Evolutionary conservation across 2,888 invertebrate genomes (phyloP), one percentile per base, ranked within the genome.

Genomic region (Brachyptera risi): DNA sequence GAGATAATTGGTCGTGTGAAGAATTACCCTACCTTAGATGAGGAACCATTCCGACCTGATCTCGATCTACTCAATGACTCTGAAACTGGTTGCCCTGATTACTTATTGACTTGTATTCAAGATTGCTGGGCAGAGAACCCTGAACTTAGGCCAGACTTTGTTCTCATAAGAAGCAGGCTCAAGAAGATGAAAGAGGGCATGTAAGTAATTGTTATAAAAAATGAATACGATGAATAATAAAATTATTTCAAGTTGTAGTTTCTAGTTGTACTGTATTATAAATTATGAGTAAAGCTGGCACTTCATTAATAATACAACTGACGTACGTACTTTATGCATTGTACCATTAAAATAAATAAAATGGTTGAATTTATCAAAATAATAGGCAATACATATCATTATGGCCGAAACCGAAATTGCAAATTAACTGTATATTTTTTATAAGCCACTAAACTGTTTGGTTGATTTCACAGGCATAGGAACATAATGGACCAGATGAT

Each of bases 401-500:
- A n/a, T n/a, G n/a, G n/a, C n/a, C n/a, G n/a, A n/a, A n/a, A n/a
- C n/a, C n/a, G n/a, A n/a, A n/a, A n/a, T n/a, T n/a, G n/a, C n/a
- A n/a, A n/a, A n/a, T n/a, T n/a, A n/a, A n/a, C n/a, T n/a, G n/a
- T n/a, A n/a, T n/a, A n/a, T n/a, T n/a, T n/a, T n/a, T n/a, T n/a
- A n/a, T n/a, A n/a, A n/a, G n/a, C n/a, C n/a, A n/a, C n/a, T n/a
- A n/a, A n/a, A n/a, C n/a, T n/a, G n/a, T n/a, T 31, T 31, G 11
- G 7, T 40, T 15, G 5, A 9, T 60, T 31, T 72, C 74, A 54
- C 71, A 91, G 91, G 73, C 88, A 85, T 71, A 85, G 88, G 70
- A 94, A 94, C 74, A 92, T 95, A 69, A 92, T 95, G 92, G 95
- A 96, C 76, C 93, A 95, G 81, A 94, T 96, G 92, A 93, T 96